phyloP scores from a whole-genome alignment of 2,113 vertebrate genomes.

The Mirounga angustirostris region DNA sequence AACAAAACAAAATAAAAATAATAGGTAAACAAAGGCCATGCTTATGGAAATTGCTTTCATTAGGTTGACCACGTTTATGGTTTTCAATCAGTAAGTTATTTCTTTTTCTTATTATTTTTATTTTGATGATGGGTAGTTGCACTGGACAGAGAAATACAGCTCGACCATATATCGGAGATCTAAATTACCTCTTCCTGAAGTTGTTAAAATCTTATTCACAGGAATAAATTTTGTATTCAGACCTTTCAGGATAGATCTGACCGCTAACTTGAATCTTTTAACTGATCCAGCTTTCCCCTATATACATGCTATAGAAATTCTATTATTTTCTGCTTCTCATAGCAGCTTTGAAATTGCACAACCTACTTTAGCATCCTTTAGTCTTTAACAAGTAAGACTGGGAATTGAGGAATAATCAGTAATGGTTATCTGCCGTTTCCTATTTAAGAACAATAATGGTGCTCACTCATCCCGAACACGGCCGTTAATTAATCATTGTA shows the following conservation, averaged over 20 bases:
- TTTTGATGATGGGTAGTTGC: neutral
- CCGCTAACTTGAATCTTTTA: constrained; percentile 73
- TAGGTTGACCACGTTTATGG: neutral
- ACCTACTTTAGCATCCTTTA: constrained; percentile 87
- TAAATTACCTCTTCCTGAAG: constrained; percentile 33
- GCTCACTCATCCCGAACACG: constrained; percentile 92
- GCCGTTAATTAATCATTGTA: constrained; percentile 96
- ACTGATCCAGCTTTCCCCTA: constrained; percentile 63
- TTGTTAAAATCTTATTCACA: neutral
- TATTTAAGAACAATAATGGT: constrained; percentile 97
- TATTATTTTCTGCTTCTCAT: constrained; percentile 82
- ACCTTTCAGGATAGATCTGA: constrained; percentile 35
- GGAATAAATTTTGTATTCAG: constrained; percentile 35
- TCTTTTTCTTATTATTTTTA: neutral
- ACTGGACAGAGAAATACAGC: neutral
- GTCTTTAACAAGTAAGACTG: constrained; percentile 88
- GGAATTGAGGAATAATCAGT: constrained; percentile 89
- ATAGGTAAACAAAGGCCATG: neutral
- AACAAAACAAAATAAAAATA: neutral
- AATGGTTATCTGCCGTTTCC: constrained; percentile 93
- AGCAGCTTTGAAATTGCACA: constrained; percentile 85
- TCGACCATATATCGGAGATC: neutral
- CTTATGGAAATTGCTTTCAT: neutral
- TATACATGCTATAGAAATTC: constrained; percentile 78
- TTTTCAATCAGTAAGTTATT: neutral